Conservation (phyloP, 2,797 vertebrate species). For the Manis pentadactyla region DNA sequence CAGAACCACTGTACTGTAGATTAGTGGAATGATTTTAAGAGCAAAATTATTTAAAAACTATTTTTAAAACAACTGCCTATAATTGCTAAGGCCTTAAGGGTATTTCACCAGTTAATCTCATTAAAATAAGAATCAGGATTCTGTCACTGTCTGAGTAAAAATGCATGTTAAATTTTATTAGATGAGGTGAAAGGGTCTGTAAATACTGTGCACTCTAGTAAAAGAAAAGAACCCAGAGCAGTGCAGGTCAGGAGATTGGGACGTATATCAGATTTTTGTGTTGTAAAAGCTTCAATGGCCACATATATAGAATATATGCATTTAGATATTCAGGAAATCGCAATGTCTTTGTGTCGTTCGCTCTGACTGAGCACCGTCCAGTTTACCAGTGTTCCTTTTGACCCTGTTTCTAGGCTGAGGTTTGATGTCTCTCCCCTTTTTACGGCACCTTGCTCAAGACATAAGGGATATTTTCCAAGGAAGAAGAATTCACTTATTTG, state of each 20-base stretch:
- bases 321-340: no score
- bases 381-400: background rate
- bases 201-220: background rate
- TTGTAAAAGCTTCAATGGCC: background rate
- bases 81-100: slow-evolving; percentile 44
- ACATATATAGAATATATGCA: background rate
- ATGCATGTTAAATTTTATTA: slow-evolving; percentile 31
- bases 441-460: background rate
- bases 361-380: background rate
- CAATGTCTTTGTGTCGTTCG: background rate
- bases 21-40: slow-evolving; percentile 52
- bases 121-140: slow-evolving; percentile 50
- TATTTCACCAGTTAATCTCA: slow-evolving; percentile 44
- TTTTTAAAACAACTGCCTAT: slow-evolving; percentile 17
- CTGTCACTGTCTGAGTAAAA: slow-evolving; percentile 38
- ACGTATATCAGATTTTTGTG: background rate
- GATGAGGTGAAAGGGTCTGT: slow-evolving; percentile 6
- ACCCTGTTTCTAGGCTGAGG: background rate
- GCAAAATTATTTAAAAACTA: slow-evolving; percentile 24
- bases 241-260: background rate
- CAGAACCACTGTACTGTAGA: background rate
- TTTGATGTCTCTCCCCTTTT: background rate
- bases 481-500: background rate
- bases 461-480: slow-evolving; percentile 26
- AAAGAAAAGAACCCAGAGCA: background rate